Conservation (phyloP, 1,140 invertebrate species). For the Papilio polytes region DNA sequence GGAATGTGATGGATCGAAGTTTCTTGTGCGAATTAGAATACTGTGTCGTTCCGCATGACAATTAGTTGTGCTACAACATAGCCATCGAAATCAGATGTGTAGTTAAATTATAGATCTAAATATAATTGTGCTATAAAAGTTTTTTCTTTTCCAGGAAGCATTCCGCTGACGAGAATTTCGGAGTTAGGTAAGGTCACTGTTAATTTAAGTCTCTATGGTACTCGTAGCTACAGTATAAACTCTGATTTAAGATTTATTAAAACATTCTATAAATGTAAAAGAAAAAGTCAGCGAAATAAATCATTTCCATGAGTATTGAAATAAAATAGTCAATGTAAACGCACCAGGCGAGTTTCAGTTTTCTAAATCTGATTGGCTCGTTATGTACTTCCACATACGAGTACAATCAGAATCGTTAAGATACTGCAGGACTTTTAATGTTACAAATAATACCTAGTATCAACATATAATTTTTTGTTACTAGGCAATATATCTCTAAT, state of each 20-base stretch:
- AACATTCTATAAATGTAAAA: neutral
- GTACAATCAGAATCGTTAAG: no score
- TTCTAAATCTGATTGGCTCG: no score
- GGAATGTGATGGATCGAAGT: neutral
- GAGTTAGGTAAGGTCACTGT: constrained; percentile 75
- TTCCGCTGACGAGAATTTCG: constrained; percentile 83
- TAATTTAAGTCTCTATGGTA: neutral
- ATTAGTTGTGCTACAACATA: constrained; percentile 27
- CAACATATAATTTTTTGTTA: constrained; percentile 42
- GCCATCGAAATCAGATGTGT: constrained; percentile 19
- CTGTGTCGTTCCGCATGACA: constrained; percentile 29
- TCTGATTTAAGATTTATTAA: neutral
- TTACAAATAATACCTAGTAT: constrained; percentile 24
- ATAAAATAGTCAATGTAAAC: no score
- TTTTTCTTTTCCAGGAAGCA: constrained; percentile 77
- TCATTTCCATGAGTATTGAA: no score
- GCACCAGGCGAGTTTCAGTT: neutral
- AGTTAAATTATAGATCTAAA: constrained; percentile 6
- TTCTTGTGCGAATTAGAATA: constrained; percentile 14
- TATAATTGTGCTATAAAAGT: constrained; percentile 25
- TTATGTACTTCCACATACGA: no score
- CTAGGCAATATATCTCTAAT: constrained; percentile 81
- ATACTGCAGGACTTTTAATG: no score
- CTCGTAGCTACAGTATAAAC: neutral
- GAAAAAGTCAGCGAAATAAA: neutral